These are phyloP conservation scores for Bostrychus sinensis DNA, from an alignment of 2,113 vertebrate species.

Conservation along the genomic window DNA sequence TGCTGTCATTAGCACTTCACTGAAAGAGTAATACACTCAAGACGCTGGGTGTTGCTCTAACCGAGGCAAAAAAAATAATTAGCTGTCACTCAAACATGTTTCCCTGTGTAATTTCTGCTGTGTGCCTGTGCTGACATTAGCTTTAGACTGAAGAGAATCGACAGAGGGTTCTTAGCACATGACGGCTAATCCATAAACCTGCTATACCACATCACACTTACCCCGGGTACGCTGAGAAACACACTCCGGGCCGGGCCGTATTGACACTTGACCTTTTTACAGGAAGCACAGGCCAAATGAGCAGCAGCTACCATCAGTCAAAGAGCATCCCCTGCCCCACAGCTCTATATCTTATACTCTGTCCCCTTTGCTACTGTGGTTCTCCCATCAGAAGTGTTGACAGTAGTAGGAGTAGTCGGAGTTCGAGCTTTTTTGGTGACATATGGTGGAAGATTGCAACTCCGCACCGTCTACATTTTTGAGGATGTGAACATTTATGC, in stretches of 20 bases:
- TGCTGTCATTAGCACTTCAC: not conserved
- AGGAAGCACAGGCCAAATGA: slow-evolving; percentile 43
- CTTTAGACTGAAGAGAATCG: slow-evolving; percentile 38
- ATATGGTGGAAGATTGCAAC: too few species aligned
- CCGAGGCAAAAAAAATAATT: not conserved
- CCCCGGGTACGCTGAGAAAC: slow-evolving; percentile 3
- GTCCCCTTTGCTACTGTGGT: too few species aligned
- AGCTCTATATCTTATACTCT: too few species aligned
- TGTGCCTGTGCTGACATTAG: slow-evolving; percentile 31
- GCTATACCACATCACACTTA: slow-evolving; percentile 15
- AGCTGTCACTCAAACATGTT: not conserved
- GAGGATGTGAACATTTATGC: too few species aligned
- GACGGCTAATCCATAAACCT: slow-evolving; percentile 64
- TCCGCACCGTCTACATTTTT: too few species aligned
- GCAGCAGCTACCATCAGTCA: slow-evolving; percentile 63
- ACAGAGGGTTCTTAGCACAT: slow-evolving; percentile 46
- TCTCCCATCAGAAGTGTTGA: too few species aligned
- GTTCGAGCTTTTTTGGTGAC: too few species aligned
- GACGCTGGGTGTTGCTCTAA: not conserved
- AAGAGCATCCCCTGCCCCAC: slow-evolving; percentile 1
- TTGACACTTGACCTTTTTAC: slow-evolving; percentile 63
- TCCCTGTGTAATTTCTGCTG: slow-evolving; percentile 14
- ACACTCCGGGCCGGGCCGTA: not conserved
- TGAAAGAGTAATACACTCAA: not conserved
- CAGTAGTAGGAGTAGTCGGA: too few species aligned